Conservation (phyloP, 2,797 vertebrate species). For the Amblyraja radiata region DNA sequence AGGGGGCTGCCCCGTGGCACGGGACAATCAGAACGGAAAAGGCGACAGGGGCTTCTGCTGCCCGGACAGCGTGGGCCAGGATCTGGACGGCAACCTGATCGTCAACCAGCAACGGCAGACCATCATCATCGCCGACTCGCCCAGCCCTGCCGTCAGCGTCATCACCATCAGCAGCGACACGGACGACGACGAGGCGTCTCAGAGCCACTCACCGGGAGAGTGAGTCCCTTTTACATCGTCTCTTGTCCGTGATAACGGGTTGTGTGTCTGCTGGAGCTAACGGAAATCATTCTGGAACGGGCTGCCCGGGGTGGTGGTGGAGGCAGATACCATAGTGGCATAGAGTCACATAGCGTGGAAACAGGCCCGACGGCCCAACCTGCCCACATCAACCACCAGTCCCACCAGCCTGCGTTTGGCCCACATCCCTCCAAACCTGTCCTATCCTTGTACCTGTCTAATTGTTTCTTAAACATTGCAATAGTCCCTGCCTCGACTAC, state of each 20-base stretch:
- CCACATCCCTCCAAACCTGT: no score
- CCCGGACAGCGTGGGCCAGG: constrained; percentile 58
- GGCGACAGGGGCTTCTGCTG: constrained; percentile 58
- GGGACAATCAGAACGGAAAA: background rate
- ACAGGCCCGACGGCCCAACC: no score
- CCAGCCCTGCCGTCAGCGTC: constrained; percentile 83
- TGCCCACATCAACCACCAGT: no score
- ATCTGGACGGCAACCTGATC: constrained; percentile 58
- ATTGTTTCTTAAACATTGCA: no score
- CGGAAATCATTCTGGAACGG: no score
- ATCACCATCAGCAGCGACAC: constrained; percentile 96
- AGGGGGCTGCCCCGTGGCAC: constrained; percentile 43
- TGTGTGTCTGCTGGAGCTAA: no score
- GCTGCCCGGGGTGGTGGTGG: no score
- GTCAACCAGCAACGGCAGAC: constrained; percentile 75
- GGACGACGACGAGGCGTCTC: constrained; percentile 69
- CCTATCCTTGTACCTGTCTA: no score
- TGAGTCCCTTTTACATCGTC: constrained; percentile 58
- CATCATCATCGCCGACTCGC: constrained; percentile 74
- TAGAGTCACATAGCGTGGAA: no score
- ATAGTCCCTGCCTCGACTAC: no score
- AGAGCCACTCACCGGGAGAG: constrained; percentile 74
- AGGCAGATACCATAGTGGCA: no score
- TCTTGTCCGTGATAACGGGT: background rate
- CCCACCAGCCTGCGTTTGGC: no score